Evolutionary conservation across 2,797 vertebrate genomes (phyloP).

Genomic region (Myiotriccus ornatus): DNA sequence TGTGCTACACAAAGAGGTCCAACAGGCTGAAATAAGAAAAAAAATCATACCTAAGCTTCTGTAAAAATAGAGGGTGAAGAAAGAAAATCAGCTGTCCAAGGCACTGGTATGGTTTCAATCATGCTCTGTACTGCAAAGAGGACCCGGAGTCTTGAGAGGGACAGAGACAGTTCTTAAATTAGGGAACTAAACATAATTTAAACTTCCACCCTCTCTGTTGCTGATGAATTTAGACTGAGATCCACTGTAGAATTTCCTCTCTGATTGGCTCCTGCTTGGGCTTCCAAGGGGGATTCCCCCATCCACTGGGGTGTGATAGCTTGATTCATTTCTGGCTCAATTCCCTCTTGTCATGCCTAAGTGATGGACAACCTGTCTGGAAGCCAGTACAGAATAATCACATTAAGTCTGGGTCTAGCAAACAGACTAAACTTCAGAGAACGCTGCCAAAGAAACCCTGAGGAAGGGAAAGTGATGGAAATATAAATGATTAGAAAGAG

Average conservation of each 20-base stretch:
- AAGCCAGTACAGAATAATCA: neutral
- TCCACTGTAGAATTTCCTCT: neutral
- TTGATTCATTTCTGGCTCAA: neutral
- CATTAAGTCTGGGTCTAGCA: neutral
- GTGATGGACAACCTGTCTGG: neutral
- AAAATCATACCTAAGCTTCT: neutral
- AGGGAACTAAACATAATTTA: neutral
- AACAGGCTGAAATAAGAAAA: neutral
- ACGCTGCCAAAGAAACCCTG: neutral
- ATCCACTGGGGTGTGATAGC: neutral
- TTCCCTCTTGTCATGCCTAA: neutral
- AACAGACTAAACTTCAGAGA: neutral
- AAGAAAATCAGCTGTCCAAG: neutral
- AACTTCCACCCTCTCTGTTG: neutral
- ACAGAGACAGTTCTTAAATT: neutral
- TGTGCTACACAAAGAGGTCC: neutral
- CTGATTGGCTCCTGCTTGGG: neutral
- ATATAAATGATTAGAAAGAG: neutral
- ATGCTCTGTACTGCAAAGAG: neutral
- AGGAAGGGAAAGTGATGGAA: conserved; percentile 17
- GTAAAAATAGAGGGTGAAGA: neutral
- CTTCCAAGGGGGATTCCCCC: neutral
- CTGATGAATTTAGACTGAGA: neutral
- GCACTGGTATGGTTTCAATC: neutral
- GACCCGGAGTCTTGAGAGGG: neutral